A percentile compares a stretch with the other conserved stretches of the same genome.
These are phyloP conservation scores for Sesamia nonagrioides DNA, from an alignment of 1,140 invertebrate genomes.

Conservation along the genomic window DNA sequence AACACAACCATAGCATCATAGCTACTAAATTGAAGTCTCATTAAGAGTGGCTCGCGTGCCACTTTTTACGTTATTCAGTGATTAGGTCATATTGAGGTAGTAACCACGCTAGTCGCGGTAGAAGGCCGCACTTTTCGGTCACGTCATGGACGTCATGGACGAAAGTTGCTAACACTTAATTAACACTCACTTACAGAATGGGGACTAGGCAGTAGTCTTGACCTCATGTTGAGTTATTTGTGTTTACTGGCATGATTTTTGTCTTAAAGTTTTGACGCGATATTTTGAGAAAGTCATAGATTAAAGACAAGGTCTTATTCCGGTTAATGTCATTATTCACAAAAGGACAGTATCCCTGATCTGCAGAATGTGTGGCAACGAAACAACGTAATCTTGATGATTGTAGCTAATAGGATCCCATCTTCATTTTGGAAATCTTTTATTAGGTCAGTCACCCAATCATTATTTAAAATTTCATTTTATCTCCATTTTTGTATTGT, in stretches of 20 bases:
- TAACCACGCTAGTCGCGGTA: neutral
- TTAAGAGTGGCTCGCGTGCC: conserved; percentile 41
- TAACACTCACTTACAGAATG: neutral
- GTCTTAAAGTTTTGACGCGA: neutral
- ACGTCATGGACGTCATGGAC: conserved; percentile 18
- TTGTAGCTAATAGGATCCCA: too few relatives aligned
- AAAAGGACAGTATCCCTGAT: too few relatives aligned
- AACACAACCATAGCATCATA: conserved; percentile 9
- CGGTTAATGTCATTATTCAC: too few relatives aligned
- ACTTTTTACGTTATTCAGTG: conserved; percentile 34
- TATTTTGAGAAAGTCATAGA: too few relatives aligned
- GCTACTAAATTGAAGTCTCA: conserved; percentile 27
- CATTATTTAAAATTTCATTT: too few relatives aligned
- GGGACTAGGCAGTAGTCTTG: neutral
- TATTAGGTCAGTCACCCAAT: too few relatives aligned
- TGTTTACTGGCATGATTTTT: neutral
- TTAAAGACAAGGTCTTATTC: too few relatives aligned
- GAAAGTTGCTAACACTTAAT: conserved; percentile 7
- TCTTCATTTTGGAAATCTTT: too few relatives aligned
- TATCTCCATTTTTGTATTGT: too few relatives aligned
- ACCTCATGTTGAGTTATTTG: neutral
- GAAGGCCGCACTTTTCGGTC: conserved; percentile 9
- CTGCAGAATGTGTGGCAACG: too few relatives aligned
- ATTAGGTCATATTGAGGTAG: conserved; percentile 43
- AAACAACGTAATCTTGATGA: too few relatives aligned